A percentile compares a stretch with the other conserved stretches of the same genome.
phyloP scores from a whole-genome alignment of 2,797 vertebrate species.

The Acrocephalus scirpaceus region DNA sequence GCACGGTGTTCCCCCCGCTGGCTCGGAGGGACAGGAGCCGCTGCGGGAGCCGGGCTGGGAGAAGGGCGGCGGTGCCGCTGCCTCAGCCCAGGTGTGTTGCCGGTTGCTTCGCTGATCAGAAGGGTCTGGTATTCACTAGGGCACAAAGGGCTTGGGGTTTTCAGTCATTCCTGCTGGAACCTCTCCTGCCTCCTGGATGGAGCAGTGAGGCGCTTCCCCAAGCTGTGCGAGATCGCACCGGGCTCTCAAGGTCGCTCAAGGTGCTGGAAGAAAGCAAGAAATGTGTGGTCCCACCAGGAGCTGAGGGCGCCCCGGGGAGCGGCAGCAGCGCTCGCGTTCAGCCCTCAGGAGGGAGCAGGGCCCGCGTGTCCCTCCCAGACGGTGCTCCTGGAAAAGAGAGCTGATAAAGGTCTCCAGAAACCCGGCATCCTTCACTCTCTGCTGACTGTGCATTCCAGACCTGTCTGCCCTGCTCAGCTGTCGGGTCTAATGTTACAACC shows the following conservation, averaged over 20 bases:
- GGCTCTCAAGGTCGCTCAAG: not conserved
- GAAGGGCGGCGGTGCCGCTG: not conserved
- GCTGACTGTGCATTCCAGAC: not conserved
- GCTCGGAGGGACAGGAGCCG: not conserved
- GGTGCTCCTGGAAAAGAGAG: accelerated
- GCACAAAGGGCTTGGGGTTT: not conserved
- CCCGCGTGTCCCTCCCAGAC: accelerated
- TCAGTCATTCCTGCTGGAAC: not conserved
- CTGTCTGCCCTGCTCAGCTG: not conserved
- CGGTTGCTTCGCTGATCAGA: accelerated
- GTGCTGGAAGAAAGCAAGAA: accelerated
- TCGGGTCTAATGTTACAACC: not conserved
- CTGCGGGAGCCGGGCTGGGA: not conserved
- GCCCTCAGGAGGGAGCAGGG: not conserved
- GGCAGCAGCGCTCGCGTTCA: not conserved
- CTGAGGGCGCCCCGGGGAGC: accelerated
- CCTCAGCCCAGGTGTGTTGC: not conserved
- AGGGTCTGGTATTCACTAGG: accelerated
- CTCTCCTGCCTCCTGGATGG: not conserved
- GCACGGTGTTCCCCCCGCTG: not conserved
- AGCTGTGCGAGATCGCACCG: accelerated
- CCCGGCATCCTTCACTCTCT: accelerated
- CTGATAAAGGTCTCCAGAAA: not conserved
- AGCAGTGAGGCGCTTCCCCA: not conserved
- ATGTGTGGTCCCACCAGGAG: accelerated